Conservation (phyloP, 2,888 invertebrate genomes). For the Loripinus fragilis region DNA sequence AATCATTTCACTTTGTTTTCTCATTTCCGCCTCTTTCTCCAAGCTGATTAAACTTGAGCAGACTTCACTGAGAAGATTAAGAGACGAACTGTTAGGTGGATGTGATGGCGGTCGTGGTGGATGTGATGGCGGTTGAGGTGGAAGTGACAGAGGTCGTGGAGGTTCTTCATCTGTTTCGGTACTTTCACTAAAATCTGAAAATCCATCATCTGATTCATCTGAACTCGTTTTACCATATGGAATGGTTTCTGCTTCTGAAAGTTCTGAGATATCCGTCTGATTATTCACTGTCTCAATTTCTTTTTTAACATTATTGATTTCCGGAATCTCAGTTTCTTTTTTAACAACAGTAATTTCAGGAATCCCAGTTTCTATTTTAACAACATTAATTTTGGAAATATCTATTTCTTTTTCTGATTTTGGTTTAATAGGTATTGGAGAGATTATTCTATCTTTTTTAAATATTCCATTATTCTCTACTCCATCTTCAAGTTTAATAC, state of each 20-base stretch:
- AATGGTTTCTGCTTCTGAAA: slow-evolving; percentile 12
- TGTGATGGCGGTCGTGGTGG: slow-evolving; percentile 34
- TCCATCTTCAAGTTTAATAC: slow-evolving; percentile 47
- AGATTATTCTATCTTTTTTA: not conserved
- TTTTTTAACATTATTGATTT: too few species aligned
- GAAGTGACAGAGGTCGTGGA: slow-evolving; percentile 31
- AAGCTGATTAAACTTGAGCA: slow-evolving; percentile 56
- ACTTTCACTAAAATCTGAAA: slow-evolving; percentile 31
- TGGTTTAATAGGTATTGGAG: not conserved
- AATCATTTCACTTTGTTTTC: slow-evolving; percentile 40
- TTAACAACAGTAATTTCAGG: too few species aligned
- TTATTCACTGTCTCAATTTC: not conserved
- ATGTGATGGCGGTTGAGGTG: too few species aligned
- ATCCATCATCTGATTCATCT: slow-evolving; percentile 17
- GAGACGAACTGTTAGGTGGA: not conserved
- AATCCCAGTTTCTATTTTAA: not conserved
- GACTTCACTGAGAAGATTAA: slow-evolving; percentile 49
- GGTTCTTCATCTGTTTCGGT: slow-evolving; percentile 49
- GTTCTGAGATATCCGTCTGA: not conserved
- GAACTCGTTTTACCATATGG: slow-evolving; percentile 24
- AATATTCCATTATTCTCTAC: slow-evolving; percentile 19
- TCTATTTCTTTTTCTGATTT: not conserved
- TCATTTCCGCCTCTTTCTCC: slow-evolving; percentile 52
- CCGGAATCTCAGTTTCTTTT: not conserved
- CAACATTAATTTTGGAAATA: too few species aligned